Evolutionary conservation across 2,888 invertebrate species (phyloP), one percentile per base, ranked within the genome.

Genomic region (Dryadula phaetusa): DNA sequence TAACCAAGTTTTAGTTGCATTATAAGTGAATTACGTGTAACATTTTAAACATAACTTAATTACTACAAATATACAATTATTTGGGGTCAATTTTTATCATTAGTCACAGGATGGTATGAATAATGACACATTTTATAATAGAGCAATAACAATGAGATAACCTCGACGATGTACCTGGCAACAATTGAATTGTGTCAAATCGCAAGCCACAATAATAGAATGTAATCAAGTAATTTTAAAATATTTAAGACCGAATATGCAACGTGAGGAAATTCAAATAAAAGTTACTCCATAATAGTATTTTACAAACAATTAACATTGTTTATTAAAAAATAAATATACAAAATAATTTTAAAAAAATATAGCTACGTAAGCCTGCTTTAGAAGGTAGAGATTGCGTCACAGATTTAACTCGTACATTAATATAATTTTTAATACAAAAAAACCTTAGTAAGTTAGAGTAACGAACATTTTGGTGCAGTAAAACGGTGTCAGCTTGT

Each of bases 121-220:
- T 56, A 52, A 16, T 52, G 52, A 10, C 8, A 56, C 40, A 40
- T 16, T 56, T 40, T 56, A 56, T 40, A 56, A 40, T 22, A n/a
- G 56, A 16, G 40, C 16, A 16, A 16, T 16, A 56, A 40, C 40
- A 56, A 56, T 10, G 40, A 40, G 22, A n/a, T 22, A 40, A 37
- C 56, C 56, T 56, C 56, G 37, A 40, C 22, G 3, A 40, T n/a
- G n/a, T 40, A 22, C 20, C 22, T n/a, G 4, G n/a, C 22, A 22
- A 40, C 37, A 56, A 56, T 40, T n/a, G 22, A 37, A 22, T n/a
- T 56, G 34, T 5, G 56, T 22, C 56, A 56, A 37, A 40, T 37
- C 4, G 7, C 22, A 20, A 40, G 7, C 40, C 37, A 40, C 2
- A 22, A 56, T 37, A 37, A 5, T 22, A 56, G 16, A 6, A 54